These are phyloP conservation scores for Physella acuta DNA, from an alignment of 1,140 invertebrate genomes.

Conservation along the genomic window DNA sequence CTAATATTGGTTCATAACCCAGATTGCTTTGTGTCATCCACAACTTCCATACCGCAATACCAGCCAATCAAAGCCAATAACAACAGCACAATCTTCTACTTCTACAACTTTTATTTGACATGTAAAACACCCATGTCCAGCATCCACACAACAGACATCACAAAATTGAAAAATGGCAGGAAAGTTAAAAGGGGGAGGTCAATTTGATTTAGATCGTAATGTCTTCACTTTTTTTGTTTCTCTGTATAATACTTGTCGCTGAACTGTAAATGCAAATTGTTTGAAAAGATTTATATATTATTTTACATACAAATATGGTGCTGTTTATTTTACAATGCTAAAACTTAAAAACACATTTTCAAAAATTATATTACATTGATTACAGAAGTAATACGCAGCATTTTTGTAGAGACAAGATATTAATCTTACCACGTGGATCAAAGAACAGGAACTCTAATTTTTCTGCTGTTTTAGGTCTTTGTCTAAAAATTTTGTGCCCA, in stretches of 20 bases:
- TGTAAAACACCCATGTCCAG: too few relatives aligned
- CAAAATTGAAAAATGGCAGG: too few relatives aligned
- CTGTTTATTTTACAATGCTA: background rate
- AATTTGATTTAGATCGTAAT: conserved; percentile 29
- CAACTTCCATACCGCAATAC: too few relatives aligned
- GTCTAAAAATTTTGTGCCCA: conserved; percentile 69
- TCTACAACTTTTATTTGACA: too few relatives aligned
- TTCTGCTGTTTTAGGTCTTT: conserved; percentile 73
- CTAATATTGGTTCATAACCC: too few relatives aligned
- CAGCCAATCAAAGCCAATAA: too few relatives aligned
- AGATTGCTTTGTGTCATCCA: too few relatives aligned
- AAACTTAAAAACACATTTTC: background rate
- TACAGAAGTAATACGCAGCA: background rate
- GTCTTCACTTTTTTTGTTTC: conserved; percentile 53
- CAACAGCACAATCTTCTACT: too few relatives aligned
- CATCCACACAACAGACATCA: too few relatives aligned
- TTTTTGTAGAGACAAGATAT: background rate
- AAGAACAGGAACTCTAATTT: conserved; percentile 75
- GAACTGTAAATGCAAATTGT: conserved; percentile 40
- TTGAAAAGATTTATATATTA: background rate
- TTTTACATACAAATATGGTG: background rate
- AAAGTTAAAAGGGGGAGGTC: too few relatives aligned
- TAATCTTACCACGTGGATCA: conserved; percentile 75
- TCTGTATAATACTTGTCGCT: conserved; percentile 47
- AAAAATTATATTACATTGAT: conserved; percentile 5